A percentile compares a stretch with the other conserved stretches of the same genome.
Conservation (phyloP, 1,140 invertebrate genomes). For the Venustaconcha ellipsiformis region DNA sequence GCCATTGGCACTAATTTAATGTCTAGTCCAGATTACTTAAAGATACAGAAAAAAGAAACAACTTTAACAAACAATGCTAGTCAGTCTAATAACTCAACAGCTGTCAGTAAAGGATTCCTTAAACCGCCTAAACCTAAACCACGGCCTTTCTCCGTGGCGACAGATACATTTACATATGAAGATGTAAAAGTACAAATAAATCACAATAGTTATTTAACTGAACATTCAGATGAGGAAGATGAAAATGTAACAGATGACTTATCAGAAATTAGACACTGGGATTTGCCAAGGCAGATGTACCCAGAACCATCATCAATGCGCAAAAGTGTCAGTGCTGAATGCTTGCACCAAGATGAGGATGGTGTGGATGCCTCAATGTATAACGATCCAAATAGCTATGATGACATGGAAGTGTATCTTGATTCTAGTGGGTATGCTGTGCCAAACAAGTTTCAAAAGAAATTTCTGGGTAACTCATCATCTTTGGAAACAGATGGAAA, state of each 20-base stretch:
- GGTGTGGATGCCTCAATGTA: constrained; percentile 20
- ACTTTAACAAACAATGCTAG: too few species aligned
- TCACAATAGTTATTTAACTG: constrained; percentile 18
- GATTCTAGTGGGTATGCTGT: constrained; percentile 43
- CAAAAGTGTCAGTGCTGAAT: constrained; percentile 43
- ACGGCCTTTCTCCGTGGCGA: constrained; percentile 35
- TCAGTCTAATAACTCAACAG: too few species aligned
- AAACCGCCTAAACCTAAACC: constrained; percentile 6
- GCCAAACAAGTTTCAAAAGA: constrained; percentile 22
- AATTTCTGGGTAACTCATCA: too few species aligned
- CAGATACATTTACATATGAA: constrained; percentile 12
- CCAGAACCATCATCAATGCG: constrained; percentile 23
- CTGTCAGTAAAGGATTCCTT: too few species aligned
- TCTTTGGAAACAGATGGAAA: too few species aligned
- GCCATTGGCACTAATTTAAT: too few species aligned
- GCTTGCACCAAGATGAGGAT: constrained; percentile 23
- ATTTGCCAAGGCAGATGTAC: constrained; percentile 25
- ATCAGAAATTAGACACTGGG: constrained; percentile 39
- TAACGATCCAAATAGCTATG: constrained; percentile 16
- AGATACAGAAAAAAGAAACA: too few species aligned
- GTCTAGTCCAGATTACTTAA: too few species aligned
- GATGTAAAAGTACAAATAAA: neutral
- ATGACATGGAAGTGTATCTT: constrained; percentile 36
- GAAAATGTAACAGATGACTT: constrained; percentile 12
- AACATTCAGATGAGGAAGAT: constrained; percentile 21